Percentiles rank a stretch among this genome's conserved stretches.
Conservation (phyloP, 2,797 vertebrate species). For the Protonibea diacanthus region DNA sequence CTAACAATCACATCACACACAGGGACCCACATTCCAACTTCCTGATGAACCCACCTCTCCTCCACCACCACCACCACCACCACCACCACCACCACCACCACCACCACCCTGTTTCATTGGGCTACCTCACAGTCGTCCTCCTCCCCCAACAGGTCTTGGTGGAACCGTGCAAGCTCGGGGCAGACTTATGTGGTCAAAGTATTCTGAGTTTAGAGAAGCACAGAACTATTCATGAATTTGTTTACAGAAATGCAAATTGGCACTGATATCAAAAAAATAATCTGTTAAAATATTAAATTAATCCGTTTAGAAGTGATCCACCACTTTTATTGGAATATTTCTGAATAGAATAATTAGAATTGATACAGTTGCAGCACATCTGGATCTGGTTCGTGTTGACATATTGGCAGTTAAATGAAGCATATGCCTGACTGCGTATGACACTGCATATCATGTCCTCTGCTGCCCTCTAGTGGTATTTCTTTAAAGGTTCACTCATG, state of each 20-base stretch:
- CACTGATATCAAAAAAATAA: background rate
- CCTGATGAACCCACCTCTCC: conserved; percentile 79
- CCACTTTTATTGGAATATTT: background rate
- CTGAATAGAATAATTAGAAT: conserved; percentile 21
- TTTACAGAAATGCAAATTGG: conserved; percentile 20
- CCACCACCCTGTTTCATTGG: conserved; percentile 83
- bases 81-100: conserved; percentile 58
- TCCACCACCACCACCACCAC: conserved; percentile 39
- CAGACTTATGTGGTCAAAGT: conserved; percentile 26
- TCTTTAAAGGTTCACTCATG: conserved; percentile 6
- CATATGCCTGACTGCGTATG: background rate
- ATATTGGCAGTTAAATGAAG: conserved; percentile 13
- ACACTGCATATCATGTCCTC: conserved; percentile 56
- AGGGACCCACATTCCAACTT: conserved; percentile 91
- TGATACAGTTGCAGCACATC: conserved; percentile 52
- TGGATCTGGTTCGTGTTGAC: conserved; percentile 56
- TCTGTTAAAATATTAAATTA: background rate
- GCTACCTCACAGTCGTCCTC: conserved; percentile 39
- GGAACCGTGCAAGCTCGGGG: conserved; percentile 31
- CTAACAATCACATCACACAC: conserved; percentile 99
- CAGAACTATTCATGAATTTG: background rate
- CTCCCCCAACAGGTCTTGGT: conserved; percentile 49
- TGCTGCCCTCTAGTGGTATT: conserved; percentile 72
- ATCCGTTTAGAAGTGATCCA: background rate
- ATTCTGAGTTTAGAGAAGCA: conserved; percentile 4